phyloP scores from a whole-genome alignment of 2,888 invertebrate species.

The Caenorhabditis virilis region DNA sequence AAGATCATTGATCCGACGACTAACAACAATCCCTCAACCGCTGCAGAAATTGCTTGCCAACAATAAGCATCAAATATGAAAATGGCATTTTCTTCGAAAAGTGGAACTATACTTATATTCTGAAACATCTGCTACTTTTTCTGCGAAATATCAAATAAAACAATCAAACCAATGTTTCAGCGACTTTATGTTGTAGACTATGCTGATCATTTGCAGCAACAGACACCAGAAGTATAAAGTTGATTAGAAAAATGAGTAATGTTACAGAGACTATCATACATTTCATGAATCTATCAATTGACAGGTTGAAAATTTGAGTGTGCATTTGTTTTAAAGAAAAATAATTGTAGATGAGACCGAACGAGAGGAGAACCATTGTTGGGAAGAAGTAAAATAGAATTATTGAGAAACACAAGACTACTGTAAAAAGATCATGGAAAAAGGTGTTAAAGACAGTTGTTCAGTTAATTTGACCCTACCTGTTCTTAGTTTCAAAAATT shows the following conservation, averaged over 20 bases:
- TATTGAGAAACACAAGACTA: conserved; percentile 16
- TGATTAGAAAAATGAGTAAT: conserved; percentile 7
- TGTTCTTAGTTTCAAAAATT: too few species aligned
- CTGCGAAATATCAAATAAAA: too few species aligned
- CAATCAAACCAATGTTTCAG: conserved; percentile 5
- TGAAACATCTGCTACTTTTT: not conserved
- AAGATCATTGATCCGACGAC: conserved; percentile 9
- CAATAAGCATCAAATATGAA: conserved; percentile 20
- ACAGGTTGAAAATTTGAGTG: conserved; percentile 13
- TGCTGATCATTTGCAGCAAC: conserved; percentile 5
- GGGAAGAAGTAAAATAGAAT: conserved; percentile 25
- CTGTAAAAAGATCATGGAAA: conserved; percentile 8
- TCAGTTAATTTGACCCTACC: too few species aligned
- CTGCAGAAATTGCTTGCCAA: conserved; percentile 12
- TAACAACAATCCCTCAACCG: conserved; percentile 12
- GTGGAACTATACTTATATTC: too few species aligned
- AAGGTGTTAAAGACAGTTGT: too few species aligned
- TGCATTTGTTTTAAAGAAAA: conserved; percentile 20
- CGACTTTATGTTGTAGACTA: conserved; percentile 3
- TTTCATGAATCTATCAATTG: conserved; percentile 20
- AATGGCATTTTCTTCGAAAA: conserved; percentile 17
- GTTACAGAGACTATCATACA: conserved; percentile 6
- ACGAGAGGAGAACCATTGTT: conserved; percentile 24
- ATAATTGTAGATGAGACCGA: conserved; percentile 28
- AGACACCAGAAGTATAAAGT: conserved; percentile 8